phyloP scores from a whole-genome alignment of 2,797 vertebrate species.

The Falco biarmicus region DNA sequence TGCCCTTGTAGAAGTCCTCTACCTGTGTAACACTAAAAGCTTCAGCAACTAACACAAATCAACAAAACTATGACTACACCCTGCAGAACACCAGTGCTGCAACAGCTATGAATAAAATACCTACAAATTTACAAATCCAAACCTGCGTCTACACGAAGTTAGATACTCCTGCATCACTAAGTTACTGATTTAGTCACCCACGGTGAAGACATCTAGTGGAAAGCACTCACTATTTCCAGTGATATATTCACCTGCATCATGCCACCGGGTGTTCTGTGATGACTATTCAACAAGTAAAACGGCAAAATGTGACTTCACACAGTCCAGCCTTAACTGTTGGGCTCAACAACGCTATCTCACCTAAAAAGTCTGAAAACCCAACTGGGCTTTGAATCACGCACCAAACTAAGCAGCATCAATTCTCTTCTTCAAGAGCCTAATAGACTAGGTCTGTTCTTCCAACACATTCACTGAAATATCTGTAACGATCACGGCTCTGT shows the following conservation, averaged over 20 bases:
- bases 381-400: slow-evolving; percentile 15
- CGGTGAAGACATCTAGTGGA: neutral
- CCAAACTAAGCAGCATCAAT: slow-evolving; percentile 15
- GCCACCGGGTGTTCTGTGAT: neutral
- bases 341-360: neutral
- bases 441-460: slow-evolving; percentile 6
- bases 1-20: neutral
- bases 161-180: neutral
- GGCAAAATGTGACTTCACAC: neutral
- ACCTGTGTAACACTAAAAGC: neutral
- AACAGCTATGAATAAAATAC: neutral
- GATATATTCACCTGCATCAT: neutral
- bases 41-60: neutral
- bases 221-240: neutral
- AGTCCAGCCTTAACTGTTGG: slow-evolving; percentile 3
- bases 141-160: neutral
- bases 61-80: neutral
- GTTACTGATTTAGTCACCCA: neutral
- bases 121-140: neutral
- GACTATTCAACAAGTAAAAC: neutral
- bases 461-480: slow-evolving; percentile 22
- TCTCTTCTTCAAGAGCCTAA: neutral
- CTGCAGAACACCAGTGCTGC: neutral
- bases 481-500: neutral
- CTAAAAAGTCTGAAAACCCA: slow-evolving; percentile 18